Conservation (phyloP, 2,797 vertebrate genomes). For the Micromesistius poutassou region DNA sequence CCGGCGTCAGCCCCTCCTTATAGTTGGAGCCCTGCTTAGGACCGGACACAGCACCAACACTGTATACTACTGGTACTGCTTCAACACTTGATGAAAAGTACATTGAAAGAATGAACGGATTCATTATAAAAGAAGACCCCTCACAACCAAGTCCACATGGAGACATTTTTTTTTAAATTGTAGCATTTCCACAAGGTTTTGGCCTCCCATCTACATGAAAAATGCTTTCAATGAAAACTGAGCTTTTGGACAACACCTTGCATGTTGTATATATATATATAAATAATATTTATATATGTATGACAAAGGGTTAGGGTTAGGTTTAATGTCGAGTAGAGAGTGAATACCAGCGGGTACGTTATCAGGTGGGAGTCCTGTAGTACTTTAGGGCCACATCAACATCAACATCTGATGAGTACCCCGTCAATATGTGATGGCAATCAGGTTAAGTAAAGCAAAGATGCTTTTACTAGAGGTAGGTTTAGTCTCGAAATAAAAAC, state of each 20-base stretch:
- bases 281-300: not conserved
- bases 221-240: too few species aligned
- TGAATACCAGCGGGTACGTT: not conserved
- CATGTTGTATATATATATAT: not conserved
- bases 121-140: too few species aligned
- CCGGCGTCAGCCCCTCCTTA: slow-evolving; percentile 94
- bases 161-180: too few species aligned
- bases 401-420: not conserved
- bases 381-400: not conserved
- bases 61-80: not conserved
- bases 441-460: not conserved
- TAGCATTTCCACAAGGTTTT: too few species aligned
- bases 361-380: not conserved
- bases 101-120: too few species aligned
- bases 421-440: not conserved
- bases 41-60: slow-evolving; percentile 31
- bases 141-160: too few species aligned
- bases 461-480: not conserved
- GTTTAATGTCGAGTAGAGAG: not conserved
- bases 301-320: not conserved
- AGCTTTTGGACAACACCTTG: too few species aligned
- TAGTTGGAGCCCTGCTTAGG: slow-evolving; percentile 87
- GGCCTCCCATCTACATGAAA: too few species aligned
- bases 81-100: too few species aligned
- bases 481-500: not conserved